These are phyloP conservation scores for Lathronympha strigana DNA, from an alignment of 2,888 invertebrate genomes.

Conservation along the genomic window DNA sequence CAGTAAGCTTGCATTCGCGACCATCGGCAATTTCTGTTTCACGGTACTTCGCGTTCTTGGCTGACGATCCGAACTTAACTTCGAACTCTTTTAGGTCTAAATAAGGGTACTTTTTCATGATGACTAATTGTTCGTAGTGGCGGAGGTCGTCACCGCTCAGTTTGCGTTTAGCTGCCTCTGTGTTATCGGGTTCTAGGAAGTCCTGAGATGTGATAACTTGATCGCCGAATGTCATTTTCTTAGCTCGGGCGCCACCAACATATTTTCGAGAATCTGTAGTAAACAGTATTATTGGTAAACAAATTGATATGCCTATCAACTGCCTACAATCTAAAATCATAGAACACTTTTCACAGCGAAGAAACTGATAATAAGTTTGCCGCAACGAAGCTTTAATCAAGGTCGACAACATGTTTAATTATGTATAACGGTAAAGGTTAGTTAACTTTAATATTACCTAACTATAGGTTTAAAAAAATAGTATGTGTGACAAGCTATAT, in stretches of 20 bases:
- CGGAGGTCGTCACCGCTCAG: slow-evolving; percentile 64
- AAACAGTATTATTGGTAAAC: too few relatives aligned
- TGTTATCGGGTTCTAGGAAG: not conserved
- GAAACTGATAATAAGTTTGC: too few relatives aligned
- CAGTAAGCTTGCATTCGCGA: slow-evolving; percentile 60
- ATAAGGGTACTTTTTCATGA: slow-evolving; percentile 78
- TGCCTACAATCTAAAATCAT: too few relatives aligned
- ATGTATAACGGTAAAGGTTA: too few relatives aligned
- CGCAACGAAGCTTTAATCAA: too few relatives aligned
- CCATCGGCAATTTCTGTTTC: slow-evolving; percentile 54
- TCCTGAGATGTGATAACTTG: not conserved
- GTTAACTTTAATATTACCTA: too few relatives aligned
- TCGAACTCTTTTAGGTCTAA: slow-evolving; percentile 72
- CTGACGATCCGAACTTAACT: slow-evolving; percentile 59
- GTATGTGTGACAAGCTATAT: too few relatives aligned
- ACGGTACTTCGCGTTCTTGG: slow-evolving; percentile 56
- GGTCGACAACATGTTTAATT: too few relatives aligned
- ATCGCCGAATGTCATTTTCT: slow-evolving; percentile 39
- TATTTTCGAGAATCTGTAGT: slow-evolving; percentile 16
- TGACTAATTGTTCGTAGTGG: slow-evolving; percentile 72
- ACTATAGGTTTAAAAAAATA: too few relatives aligned
- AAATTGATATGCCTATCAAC: too few relatives aligned
- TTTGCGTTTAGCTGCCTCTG: slow-evolving; percentile 49
- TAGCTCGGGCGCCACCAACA: slow-evolving; percentile 11
- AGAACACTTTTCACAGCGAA: too few relatives aligned